Base-by-base conservation (phyloP, 1,140 invertebrate species). In the Monochamus saltuarius region DNA sequence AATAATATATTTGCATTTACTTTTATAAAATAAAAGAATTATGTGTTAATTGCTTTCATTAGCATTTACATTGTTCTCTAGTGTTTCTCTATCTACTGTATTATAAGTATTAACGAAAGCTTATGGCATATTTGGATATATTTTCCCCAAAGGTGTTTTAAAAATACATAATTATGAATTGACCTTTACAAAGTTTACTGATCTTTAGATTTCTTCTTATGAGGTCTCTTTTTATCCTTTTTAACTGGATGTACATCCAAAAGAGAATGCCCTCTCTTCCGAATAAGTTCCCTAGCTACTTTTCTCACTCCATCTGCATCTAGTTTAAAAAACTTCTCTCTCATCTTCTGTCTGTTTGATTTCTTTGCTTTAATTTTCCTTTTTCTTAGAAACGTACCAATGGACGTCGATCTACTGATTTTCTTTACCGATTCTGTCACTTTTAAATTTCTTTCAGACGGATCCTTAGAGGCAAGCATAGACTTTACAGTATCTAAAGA, bases 201-300 rank as follows among this genome's bases (percentile, higher is more conserved):
- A 29, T 46, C 47, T 38, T 46, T 47, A 13, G 45, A 40, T 13
- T 29, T 37, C 35, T 39, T 59, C 39, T 46, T 59, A 37, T 17
- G 46, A 14, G 2, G 11, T 22, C 0, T 19, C 14, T 45, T 64
- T n/a, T 35, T 42, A 6, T 13, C 17, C 13, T 22, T 8, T 42
- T 61, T 42, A 14, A 9, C 43, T 37, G 53, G 36, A 7, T 19
- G 7, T 11, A 56, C 10, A 49, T 53, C 52, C 17, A 65, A 19
- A 8, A 65, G 36, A 8, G 62, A 57, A 22, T 52, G 47, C 0
- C 53, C 62, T 9, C 34, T 40, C 53, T 57, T 60, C 42, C 49
- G 37, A 8, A 65, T 54, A 16, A 65, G 29, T 19, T 58, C 62
- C 29, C 50, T 65, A 10, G 62, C 54, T 16, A 65, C 61, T 54